A percentile compares a stretch with the other conserved stretches of the same genome.
Conservation (phyloP, 2,113 vertebrate genomes). For the Chloroceryle aenea region DNA sequence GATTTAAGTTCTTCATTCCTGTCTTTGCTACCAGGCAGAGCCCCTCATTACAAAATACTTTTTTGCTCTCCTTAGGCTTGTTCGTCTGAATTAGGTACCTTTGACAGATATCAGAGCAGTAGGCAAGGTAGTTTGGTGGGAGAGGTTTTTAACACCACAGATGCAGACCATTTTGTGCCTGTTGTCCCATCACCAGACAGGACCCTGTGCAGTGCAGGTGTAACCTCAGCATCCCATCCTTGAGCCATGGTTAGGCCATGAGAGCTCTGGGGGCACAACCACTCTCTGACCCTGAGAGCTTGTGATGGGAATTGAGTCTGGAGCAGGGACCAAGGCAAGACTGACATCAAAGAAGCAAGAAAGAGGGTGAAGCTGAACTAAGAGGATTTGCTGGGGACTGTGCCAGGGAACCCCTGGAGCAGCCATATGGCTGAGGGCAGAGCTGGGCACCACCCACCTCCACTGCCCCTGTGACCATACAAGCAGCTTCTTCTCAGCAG, state of each 20-base stretch:
- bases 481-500: neutral
- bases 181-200: neutral
- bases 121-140: neutral
- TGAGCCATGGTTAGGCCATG: rapidly evolving
- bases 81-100: neutral
- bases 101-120: neutral
- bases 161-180: neutral
- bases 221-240: rapidly evolving
- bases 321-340: neutral
- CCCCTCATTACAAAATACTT: neutral
- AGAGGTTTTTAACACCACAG: neutral
- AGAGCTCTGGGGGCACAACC: rapidly evolving
- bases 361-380: slow-evolving; percentile 53
- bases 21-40: neutral
- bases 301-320: neutral
- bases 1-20: neutral
- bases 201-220: neutral
- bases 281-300: rapidly evolving
- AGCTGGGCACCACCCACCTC: neutral
- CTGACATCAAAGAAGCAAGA: neutral
- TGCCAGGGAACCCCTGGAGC: slow-evolving; percentile 20
- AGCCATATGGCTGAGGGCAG: slow-evolving; percentile 37
- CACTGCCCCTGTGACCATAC: neutral
- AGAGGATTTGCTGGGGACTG: slow-evolving; percentile 57
- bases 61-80: neutral